Evolutionary conservation across 2,797 vertebrate species (phyloP).

Genomic region (Mionectes olivaceus): DNA sequence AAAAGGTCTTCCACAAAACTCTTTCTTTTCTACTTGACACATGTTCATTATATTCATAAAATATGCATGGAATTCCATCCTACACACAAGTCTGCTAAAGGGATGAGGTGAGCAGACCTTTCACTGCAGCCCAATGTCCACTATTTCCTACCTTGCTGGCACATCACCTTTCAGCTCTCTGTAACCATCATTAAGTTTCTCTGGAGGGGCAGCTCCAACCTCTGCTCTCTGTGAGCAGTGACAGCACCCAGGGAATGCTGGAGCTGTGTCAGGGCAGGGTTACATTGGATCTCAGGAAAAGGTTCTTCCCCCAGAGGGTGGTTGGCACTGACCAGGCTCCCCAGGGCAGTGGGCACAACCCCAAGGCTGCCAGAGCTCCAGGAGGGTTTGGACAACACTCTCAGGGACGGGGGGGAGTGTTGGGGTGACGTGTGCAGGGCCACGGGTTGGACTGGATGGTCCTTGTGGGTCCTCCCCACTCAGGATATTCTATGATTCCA

Average conservation of each 20-base stretch:
- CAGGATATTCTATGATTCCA: background rate
- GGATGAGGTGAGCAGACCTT: background rate
- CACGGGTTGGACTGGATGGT: background rate
- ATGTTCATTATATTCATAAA: background rate
- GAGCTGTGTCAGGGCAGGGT: background rate
- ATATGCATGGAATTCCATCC: background rate
- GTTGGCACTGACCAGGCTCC: background rate
- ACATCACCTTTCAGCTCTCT: background rate
- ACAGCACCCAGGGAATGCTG: background rate
- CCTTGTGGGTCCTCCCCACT: background rate
- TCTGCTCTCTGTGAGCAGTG: background rate
- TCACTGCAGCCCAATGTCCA: background rate
- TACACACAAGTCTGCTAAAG: background rate
- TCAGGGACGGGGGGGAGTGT: background rate
- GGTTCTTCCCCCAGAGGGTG: background rate
- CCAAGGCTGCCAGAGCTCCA: background rate
- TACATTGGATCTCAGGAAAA: background rate
- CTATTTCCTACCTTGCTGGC: background rate
- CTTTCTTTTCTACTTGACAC: background rate
- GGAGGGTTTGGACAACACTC: background rate
- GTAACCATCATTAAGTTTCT: too few species aligned
- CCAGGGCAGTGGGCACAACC: background rate
- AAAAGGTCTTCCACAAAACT: background rate
- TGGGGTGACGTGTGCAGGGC: background rate
- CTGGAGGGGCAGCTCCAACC: background rate